phyloP scores from a whole-genome alignment of 2,888 invertebrate genomes.

The Linnaemya vulpina region DNA sequence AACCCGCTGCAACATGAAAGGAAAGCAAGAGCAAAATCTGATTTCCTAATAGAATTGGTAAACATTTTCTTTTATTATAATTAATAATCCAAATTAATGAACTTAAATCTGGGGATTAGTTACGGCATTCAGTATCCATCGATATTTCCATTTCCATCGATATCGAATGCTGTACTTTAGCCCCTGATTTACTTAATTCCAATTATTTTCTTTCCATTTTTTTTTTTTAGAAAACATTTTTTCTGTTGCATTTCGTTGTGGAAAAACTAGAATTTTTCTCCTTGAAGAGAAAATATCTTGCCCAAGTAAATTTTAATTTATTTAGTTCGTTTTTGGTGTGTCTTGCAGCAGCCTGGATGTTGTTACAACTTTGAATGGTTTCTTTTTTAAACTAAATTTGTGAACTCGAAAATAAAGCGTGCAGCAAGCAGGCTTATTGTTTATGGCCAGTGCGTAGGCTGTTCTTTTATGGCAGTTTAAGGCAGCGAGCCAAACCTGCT shows the following conservation, averaged over 20 bases:
- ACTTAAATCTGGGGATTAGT: no score
- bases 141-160: no score
- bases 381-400: constrained; percentile 28
- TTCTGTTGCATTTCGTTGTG: background rate
- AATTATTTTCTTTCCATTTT: no score
- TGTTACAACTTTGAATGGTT: constrained; percentile 28
- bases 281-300: constrained; percentile 2
- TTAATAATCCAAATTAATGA: no score
- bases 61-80: no score
- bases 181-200: no score
- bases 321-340: background rate
- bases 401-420: constrained; percentile 17
- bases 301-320: background rate
- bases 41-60: no score
- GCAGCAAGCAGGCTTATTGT: constrained; percentile 49
- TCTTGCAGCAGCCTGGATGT: background rate
- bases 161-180: no score
- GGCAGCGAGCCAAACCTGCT: constrained; percentile 37
- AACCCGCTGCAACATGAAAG: no score
- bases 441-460: constrained; percentile 60
- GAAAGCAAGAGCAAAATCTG: no score
- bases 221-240: background rate
- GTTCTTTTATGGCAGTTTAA: constrained; percentile 33
- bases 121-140: no score
- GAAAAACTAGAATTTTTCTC: background rate